These are phyloP conservation scores for Nyctibius grandis DNA, from an alignment of 2,797 vertebrate genomes.

Conservation along the genomic window DNA sequence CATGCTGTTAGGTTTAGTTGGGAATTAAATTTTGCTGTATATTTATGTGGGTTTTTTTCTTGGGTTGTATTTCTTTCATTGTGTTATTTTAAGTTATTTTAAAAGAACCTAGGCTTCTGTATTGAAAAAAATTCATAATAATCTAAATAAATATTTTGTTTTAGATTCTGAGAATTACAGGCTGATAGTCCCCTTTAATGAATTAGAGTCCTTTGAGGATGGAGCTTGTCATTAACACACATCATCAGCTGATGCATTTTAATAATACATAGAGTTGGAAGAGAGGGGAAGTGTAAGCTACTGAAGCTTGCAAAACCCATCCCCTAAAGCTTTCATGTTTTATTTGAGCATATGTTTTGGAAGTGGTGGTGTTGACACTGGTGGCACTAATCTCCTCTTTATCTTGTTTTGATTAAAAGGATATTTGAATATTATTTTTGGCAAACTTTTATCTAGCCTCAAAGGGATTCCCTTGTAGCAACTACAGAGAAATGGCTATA, in stretches of 20 bases:
- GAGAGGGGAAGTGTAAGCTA: conserved; percentile 52
- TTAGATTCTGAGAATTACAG: conserved; percentile 9
- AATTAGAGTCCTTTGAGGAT: conserved; percentile 54
- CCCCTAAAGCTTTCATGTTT: conserved; percentile 64
- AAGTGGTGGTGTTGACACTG: conserved; percentile 53
- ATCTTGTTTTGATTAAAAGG: conserved; percentile 67
- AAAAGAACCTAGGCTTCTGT: not conserved
- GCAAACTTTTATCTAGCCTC: conserved; percentile 64
- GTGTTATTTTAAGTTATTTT: not conserved
- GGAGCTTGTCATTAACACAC: conserved; percentile 57
- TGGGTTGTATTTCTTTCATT: not conserved
- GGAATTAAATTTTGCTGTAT: not conserved
- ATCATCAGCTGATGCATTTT: conserved; percentile 63
- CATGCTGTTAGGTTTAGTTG: not conserved
- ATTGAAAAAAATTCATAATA: not conserved
- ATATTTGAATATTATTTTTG: conserved; percentile 68
- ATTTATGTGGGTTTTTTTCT: not conserved
- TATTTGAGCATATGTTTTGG: conserved; percentile 69
- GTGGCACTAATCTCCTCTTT: conserved; percentile 62
- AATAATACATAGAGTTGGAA: conserved; percentile 60
- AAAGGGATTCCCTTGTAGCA: conserved; percentile 55
- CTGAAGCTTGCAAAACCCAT: conserved; percentile 64
- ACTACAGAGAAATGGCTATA: conserved; percentile 37
- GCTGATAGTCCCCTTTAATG: conserved; percentile 32
- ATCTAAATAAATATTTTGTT: conserved; percentile 36